Percentiles rank a stretch among this genome's conserved stretches.
Evolutionary conservation across 2,888 invertebrate species (phyloP).

Genomic region (Lacanobia oleracea): DNA sequence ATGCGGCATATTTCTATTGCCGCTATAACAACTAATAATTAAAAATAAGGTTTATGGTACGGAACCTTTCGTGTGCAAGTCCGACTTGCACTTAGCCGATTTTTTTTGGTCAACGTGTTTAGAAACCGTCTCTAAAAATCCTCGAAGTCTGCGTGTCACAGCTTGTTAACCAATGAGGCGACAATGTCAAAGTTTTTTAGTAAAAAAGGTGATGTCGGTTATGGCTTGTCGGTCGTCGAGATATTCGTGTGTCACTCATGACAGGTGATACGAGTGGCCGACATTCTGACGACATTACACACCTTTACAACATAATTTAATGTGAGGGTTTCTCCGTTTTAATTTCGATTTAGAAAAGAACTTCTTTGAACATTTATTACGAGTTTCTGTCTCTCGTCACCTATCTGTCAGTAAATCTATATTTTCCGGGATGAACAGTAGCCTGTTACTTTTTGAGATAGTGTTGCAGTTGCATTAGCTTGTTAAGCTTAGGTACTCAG

Average conservation of each 20-base stretch:
- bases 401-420: too few species aligned
- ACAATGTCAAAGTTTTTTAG: slow-evolving; percentile 36
- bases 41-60: too few species aligned
- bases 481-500: too few species aligned
- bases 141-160: background rate
- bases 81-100: too few species aligned
- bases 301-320: slow-evolving; percentile 48
- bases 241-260: slow-evolving; percentile 42
- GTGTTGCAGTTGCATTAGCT: too few species aligned
- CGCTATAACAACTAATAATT: too few species aligned
- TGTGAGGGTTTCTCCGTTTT: background rate
- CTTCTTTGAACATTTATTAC: background rate
- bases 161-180: slow-evolving; percentile 25
- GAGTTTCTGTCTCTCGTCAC: too few species aligned
- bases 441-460: too few species aligned
- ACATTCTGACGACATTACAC: slow-evolving; percentile 43
- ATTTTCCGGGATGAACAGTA: too few species aligned
- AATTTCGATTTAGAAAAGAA: background rate
- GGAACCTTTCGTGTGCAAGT: too few species aligned
- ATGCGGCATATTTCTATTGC: too few species aligned
- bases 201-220: slow-evolving; percentile 39
- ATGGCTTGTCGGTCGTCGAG: slow-evolving; percentile 26
- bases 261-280: slow-evolving; percentile 53
- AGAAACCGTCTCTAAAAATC: background rate
- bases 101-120: background rate